Evolutionary conservation across 92 coral and sea anemone species (phyloP).

Genomic region (Montipora capitata): DNA sequence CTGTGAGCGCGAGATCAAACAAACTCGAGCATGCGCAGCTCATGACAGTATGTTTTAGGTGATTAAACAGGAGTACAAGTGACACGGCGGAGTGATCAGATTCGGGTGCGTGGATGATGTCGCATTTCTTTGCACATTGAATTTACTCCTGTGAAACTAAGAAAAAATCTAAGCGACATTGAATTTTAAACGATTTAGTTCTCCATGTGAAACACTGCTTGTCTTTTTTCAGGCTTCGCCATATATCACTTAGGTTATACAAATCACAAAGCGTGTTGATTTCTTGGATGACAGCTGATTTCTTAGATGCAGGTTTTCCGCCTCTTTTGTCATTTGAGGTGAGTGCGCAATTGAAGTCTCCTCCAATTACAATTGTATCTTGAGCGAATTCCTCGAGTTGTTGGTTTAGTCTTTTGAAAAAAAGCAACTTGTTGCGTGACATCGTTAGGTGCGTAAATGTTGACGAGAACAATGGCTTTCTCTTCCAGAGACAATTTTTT

Average conservation of each 20-base stretch:
- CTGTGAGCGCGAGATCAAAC: too few species aligned
- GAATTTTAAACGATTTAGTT: constrained; percentile 9
- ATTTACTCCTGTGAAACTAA: constrained; percentile 1
- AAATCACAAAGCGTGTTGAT: not conserved
- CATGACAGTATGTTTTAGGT: too few species aligned
- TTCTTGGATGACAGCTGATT: not conserved
- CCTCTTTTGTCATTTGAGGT: constrained; percentile 22
- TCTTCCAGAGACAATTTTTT: not conserved
- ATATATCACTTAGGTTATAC: not conserved
- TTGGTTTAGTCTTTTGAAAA: too few species aligned
- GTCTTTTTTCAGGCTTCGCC: constrained; percentile 1
- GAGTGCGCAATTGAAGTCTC: too few species aligned
- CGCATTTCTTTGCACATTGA: not conserved
- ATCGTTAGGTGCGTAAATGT: constrained; percentile 19
- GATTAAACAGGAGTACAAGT: too few species aligned
- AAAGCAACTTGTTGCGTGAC: too few species aligned
- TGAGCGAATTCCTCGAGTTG: too few species aligned
- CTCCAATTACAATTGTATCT: too few species aligned
- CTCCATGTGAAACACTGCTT: constrained; percentile 18
- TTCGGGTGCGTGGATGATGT: constrained; percentile 5
- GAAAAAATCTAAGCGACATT: constrained; percentile 8
- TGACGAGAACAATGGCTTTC: too few species aligned
- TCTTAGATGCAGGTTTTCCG: constrained; percentile 7
- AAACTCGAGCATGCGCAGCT: too few species aligned
- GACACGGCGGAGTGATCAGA: too few species aligned